Percentiles rank a stretch among this genome's conserved stretches.
These are phyloP conservation scores for Leptobrachium leishanense DNA, from an alignment of 2,113 vertebrate species.

Conservation along the genomic window DNA sequence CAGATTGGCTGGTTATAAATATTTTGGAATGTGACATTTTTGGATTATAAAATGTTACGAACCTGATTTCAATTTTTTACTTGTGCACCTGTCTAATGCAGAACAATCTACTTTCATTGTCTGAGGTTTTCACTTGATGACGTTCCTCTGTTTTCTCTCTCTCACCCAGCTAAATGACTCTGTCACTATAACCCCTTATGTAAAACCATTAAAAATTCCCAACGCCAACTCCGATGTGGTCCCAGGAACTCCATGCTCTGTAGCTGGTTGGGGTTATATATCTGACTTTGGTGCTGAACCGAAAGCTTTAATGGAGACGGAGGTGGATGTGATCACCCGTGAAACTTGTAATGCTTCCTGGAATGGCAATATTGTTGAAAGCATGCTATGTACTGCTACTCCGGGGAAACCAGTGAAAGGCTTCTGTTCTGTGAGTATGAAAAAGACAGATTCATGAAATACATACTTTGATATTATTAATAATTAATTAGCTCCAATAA, in stretches of 20 bases:
- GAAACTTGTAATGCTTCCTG: constrained; percentile 59
- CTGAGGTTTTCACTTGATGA: not conserved
- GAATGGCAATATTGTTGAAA: constrained; percentile 48
- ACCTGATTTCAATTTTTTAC: too few species aligned
- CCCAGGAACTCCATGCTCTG: constrained; percentile 43
- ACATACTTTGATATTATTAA: not conserved
- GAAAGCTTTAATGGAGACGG: constrained; percentile 58
- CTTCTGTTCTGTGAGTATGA: constrained; percentile 59
- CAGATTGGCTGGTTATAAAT: too few species aligned
- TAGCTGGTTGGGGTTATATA: constrained; percentile 63
- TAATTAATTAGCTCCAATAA: not conserved
- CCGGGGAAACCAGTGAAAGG: constrained; percentile 49
- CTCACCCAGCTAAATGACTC: constrained; percentile 58
- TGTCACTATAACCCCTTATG: constrained; percentile 50
- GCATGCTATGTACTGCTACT: constrained; percentile 61
- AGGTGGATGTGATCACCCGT: constrained; percentile 54
- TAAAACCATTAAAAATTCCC: constrained; percentile 57
- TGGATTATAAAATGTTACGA: too few species aligned
- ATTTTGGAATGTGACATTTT: too few species aligned
- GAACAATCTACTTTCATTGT: not conserved
- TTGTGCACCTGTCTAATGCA: not conserved
- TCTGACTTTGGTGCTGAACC: constrained; percentile 52
- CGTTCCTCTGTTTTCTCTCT: not conserved
- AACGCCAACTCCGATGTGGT: fast-evolving
- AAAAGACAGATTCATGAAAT: not conserved